Evolutionary conservation across 2,888 invertebrate genomes (phyloP), one percentile per base, ranked within the genome.

Genomic region (Torymus auratus): DNA sequence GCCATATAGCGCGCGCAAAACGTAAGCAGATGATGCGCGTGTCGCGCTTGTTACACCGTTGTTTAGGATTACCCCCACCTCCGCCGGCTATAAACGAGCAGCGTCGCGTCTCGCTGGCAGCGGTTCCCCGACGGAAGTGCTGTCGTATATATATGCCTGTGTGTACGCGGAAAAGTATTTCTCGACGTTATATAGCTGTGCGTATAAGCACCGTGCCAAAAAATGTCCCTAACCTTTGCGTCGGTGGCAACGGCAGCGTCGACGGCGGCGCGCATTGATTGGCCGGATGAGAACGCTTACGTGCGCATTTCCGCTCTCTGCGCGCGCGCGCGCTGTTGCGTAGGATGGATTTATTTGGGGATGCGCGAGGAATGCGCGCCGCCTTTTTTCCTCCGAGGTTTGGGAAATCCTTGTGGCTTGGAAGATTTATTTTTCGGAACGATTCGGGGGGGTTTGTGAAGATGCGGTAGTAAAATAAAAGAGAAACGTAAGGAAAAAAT

Each of bases 61-160:
- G 61, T 53, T 72, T 72, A 62, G 53, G 28, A 23, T 62, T 62
- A 23, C 62, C 70, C 28, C 28, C 28, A 2, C 7, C 28, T 28
- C 28, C 28, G 28, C 5, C 3, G 28, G 28, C 28, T 28, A 28
- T 28, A 28, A 28, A 28, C 28, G 28, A 28, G 28, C 28, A 28
- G 28, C 28, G 28, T 28, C 28, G 28, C 28, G 28, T 28, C 28
- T 28, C 28, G 28, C 28, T 76, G 71, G 61, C 76, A 76, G 41
- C 53, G 80, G 41, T 80, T 76, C 71, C 62, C 17, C 74, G 41
- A 58, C 80, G 80, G 80, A 81, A 81, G 77, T 72, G 53, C 71
- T 2, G 28, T 28, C 5, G 28, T 28, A 28, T 28, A 7, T 28
- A 28, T 28, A 7, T 50, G 68, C 64, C 50, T 20, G 13, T 53